Conservation (phyloP, 2,888 invertebrate genomes). For the Chalcosyrphus nemorum region DNA sequence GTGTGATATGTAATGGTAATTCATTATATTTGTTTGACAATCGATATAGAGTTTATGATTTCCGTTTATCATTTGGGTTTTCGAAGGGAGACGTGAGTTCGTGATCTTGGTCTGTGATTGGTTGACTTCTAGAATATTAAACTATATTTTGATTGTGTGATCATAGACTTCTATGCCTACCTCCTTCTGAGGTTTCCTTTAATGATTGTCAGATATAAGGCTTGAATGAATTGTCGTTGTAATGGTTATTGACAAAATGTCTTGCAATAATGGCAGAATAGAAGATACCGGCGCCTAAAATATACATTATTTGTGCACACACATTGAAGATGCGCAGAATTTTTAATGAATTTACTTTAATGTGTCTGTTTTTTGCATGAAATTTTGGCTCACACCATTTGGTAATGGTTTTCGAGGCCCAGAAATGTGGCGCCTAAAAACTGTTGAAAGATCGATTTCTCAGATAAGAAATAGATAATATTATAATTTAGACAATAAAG, state of each 20-base stretch:
- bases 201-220: constrained; percentile 9
- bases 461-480: constrained; percentile 14
- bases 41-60: constrained; percentile 65
- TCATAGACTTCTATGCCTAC: no score
- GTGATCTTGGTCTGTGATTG: constrained; percentile 19
- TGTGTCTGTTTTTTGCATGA: constrained; percentile 5
- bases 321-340: constrained; percentile 30
- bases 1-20: constrained; percentile 70
- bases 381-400: constrained; percentile 33
- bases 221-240: background rate
- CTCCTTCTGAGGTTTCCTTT: background rate
- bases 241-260: background rate
- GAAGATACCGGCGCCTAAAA: constrained; percentile 18
- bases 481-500: background rate
- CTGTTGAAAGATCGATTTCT: background rate
- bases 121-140: constrained; percentile 27
- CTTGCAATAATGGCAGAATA: background rate
- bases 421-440: constrained; percentile 38
- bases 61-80: constrained; percentile 66
- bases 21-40: constrained; percentile 52
- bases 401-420: background rate
- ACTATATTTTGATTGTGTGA: background rate
- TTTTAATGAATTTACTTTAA: constrained; percentile 18
- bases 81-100: constrained; percentile 56
- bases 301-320: background rate